A percentile compares a stretch with the other conserved stretches of the same genome.
These are phyloP conservation scores for Rhopalosiphum padi DNA, from an alignment of 1,140 invertebrate genomes.

Conservation along the genomic window DNA sequence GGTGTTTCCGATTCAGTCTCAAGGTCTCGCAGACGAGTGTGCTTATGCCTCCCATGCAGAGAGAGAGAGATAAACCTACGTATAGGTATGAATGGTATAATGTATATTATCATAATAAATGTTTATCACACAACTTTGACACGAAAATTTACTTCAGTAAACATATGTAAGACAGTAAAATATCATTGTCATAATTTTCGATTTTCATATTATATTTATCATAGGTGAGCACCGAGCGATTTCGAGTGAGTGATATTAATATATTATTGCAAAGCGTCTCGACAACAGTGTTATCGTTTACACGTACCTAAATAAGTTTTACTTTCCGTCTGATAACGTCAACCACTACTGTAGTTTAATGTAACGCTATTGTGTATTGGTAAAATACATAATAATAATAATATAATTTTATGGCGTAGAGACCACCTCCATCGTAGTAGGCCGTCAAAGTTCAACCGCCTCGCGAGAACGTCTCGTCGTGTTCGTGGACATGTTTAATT, in stretches of 20 bases:
- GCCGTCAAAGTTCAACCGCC: conserved; percentile 29
- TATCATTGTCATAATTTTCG: background rate
- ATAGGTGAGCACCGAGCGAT: too few species aligned
- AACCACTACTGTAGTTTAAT: background rate
- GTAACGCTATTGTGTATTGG: background rate
- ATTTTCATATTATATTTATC: background rate
- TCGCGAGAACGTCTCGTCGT: background rate
- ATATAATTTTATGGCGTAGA: background rate
- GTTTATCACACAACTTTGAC: background rate
- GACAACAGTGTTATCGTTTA: background rate
- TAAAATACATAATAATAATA: background rate
- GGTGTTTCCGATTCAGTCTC: background rate
- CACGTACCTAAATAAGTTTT: background rate
- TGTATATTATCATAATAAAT: background rate
- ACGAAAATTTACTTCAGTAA: background rate
- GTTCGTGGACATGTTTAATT: conserved; percentile 41
- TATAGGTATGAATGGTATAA: background rate
- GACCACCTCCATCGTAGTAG: background rate
- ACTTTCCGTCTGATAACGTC: background rate
- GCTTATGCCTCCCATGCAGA: background rate
- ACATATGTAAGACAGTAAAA: background rate
- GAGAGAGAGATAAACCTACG: background rate
- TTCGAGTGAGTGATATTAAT: too few species aligned
- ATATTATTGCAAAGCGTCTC: too few species aligned
- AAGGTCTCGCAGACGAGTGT: background rate